Conservation (phyloP, 2,113 vertebrate genomes). For the Triplophysa rosa region DNA sequence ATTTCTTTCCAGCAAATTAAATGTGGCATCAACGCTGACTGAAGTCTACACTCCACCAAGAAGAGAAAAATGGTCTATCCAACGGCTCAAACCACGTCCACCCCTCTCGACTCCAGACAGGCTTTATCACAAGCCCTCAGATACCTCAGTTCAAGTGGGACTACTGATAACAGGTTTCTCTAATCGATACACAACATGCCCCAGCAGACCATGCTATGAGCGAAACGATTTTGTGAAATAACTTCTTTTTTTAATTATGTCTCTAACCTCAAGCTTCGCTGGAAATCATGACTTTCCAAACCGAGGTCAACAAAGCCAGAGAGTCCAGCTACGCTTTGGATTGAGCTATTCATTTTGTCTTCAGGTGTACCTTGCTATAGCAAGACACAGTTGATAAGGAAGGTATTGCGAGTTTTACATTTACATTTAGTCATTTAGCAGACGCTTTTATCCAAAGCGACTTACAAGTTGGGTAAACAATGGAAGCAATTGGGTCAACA, state of each 20-base stretch:
- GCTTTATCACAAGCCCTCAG: constrained; percentile 71
- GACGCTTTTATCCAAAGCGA: too few relatives aligned
- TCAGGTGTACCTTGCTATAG: background rate
- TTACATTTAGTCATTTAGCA: too few relatives aligned
- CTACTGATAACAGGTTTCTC: constrained; percentile 66
- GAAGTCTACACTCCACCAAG: background rate
- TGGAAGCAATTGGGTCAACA: too few relatives aligned
- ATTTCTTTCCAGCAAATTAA: too few relatives aligned
- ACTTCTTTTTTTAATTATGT: constrained; percentile 33
- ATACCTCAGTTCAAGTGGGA: constrained; percentile 70
- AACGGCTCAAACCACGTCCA: constrained; percentile 12
- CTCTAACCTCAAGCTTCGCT: background rate
- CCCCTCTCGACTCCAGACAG: constrained; percentile 56
- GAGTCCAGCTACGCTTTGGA: constrained; percentile 16
- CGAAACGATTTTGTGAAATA: constrained; percentile 30
- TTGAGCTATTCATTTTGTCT: background rate
- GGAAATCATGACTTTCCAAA: constrained; percentile 14
- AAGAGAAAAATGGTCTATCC: constrained; percentile 14
- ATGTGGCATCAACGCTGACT: background rate
- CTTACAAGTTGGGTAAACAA: too few relatives aligned
- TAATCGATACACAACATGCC: constrained; percentile 38
- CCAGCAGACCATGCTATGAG: constrained; percentile 34
- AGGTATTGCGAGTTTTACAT: background rate
- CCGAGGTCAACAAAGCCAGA: background rate
- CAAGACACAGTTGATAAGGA: background rate